Evolutionary conservation across 1,140 invertebrate genomes (phyloP).

Genomic region (Pararge aegeria): DNA sequence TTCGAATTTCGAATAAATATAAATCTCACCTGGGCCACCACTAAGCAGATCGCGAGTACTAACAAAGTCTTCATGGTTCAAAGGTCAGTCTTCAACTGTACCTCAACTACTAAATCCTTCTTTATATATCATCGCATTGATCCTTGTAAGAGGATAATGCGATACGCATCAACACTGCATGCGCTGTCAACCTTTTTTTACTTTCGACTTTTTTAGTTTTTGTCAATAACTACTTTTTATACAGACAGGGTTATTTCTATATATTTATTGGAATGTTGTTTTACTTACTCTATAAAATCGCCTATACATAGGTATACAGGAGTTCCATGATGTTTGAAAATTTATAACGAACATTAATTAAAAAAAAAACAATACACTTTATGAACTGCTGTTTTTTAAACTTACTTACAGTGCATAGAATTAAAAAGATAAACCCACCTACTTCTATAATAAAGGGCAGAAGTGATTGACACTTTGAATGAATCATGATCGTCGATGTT

Average conservation of each 20-base stretch:
- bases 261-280: neutral
- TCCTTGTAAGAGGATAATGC: conserved; percentile 22
- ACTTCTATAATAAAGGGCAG: too few relatives aligned
- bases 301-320: too few relatives aligned
- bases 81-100: conserved; percentile 25
- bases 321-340: too few relatives aligned
- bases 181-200: conserved; percentile 42
- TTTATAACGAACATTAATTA: too few relatives aligned
- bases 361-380: too few relatives aligned
- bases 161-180: conserved; percentile 6
- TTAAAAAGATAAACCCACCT: too few relatives aligned
- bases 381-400: too few relatives aligned
- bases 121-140: conserved; percentile 42
- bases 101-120: neutral
- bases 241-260: too few relatives aligned
- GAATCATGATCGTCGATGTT: too few relatives aligned
- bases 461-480: too few relatives aligned
- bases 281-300: neutral
- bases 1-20: too few relatives aligned
- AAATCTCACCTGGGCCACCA: conserved; percentile 36
- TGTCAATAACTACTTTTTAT: neutral
- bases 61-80: conserved; percentile 54
- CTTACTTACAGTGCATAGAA: too few relatives aligned
- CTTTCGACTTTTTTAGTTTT: conserved; percentile 1
- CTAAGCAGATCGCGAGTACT: conserved; percentile 31